Base-by-base conservation (phyloP, 2,113 vertebrate genomes). In the Cyanoderma ruficeps region DNA sequence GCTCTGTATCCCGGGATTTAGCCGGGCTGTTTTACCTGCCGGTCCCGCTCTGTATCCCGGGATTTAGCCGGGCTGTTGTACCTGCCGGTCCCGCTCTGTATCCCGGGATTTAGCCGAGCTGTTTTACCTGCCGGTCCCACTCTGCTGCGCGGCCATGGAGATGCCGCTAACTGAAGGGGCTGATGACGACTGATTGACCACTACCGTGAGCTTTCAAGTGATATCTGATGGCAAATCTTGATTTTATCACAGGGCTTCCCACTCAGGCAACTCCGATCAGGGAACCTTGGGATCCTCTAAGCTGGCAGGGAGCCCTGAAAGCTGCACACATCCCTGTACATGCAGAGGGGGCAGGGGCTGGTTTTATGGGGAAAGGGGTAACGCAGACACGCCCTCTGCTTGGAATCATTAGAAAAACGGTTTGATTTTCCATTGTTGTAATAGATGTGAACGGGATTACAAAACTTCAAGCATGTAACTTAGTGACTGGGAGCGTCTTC, bases 391-490 rank as follows among this genome's bases (percentile, higher is more conserved):
- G 1, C 11, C 39, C 35, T 44, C 56, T 42, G 64, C 74, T 37
- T 31, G 50, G 35, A 20, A 68, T 9, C 39, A 4, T 7, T 0
- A 0, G 15, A 13, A 65, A 59, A 42, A 52, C 7, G 1, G 44
- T 13, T 17, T 3, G 3, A 49, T 67, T 76, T 61, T 23, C 57
- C 22, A 13, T 37, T 65, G 52, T 41, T 47, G 28, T 60, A 24
- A 52, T 28, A 47, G 5, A 22, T 20, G 42, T 1, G 9, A 78
- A 13, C 46, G 25, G 50, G 30, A 56, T 31, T 65, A 69, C 33
- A 78, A 25, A 74, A 78, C 33, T 56, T 41, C 6, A 41, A 56
- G 50, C 4, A 15, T 10, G n/a, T 44, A 77, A 64, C 1, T 72
- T 35, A 35, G 2, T 15, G 69, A 64, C 30, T 22, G 22, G 13